These are phyloP conservation scores for Acanthoscelides obtectus DNA, from an alignment of 2,888 invertebrate genomes.

Conservation along the genomic window DNA sequence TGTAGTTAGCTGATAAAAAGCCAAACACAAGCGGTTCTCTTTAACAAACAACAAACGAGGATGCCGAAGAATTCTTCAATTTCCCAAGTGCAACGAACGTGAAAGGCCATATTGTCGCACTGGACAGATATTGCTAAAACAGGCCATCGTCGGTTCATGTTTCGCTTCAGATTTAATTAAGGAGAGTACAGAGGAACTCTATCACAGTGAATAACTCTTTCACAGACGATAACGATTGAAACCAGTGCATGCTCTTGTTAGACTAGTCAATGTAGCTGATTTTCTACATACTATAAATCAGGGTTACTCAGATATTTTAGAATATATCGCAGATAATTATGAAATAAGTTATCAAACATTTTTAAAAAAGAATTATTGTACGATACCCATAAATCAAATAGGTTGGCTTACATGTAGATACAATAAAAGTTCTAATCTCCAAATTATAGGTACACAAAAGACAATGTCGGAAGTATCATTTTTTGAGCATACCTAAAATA, in stretches of 20 bases:
- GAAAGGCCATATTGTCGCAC: neutral
- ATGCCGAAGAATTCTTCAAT: neutral
- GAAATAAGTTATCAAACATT: too few relatives aligned
- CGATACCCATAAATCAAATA: too few relatives aligned
- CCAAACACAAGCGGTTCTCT: neutral
- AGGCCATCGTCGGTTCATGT: neutral
- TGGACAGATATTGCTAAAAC: neutral
- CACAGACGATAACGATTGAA: neutral
- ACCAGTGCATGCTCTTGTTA: neutral
- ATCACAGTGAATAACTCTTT: neutral
- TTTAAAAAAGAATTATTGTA: too few relatives aligned
- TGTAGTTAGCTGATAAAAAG: neutral
- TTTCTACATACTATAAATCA: too few relatives aligned
- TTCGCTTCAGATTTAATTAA: neutral
- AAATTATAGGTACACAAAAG: too few relatives aligned
- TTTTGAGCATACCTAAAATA: too few relatives aligned
- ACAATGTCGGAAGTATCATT: too few relatives aligned
- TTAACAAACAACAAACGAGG: neutral
- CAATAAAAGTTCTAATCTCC: too few relatives aligned
- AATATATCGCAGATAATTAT: too few relatives aligned
- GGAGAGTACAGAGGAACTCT: neutral
- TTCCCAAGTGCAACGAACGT: neutral
- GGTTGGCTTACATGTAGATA: too few relatives aligned
- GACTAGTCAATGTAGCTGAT: neutral
- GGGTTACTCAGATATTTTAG: too few relatives aligned